Evolutionary conservation across 2,113 vertebrate genomes (phyloP).

Genomic region (Psilopogon haemacephalus): DNA sequence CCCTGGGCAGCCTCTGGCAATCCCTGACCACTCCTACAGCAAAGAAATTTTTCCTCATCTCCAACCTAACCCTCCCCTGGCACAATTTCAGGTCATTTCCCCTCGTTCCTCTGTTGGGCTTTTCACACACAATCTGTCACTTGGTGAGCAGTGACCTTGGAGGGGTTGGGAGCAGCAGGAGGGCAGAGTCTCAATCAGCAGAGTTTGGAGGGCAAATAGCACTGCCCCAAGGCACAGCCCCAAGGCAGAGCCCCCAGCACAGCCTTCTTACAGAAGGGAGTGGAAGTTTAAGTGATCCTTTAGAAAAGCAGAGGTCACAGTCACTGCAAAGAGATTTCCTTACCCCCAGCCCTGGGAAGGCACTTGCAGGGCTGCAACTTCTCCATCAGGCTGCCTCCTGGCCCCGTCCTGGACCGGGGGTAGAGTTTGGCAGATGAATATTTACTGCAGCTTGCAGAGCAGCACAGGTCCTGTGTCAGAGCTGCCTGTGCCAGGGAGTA

Average conservation of each 20-base stretch:
- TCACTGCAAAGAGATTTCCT: background rate
- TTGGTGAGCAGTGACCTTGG: constrained; percentile 51
- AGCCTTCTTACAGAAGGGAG: background rate
- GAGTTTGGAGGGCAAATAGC: background rate
- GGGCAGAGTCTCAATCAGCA: background rate
- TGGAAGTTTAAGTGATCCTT: background rate
- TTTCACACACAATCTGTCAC: background rate
- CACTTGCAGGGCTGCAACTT: background rate
- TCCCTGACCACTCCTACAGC: too few species aligned
- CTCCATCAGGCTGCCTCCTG: background rate
- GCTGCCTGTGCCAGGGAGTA: constrained; percentile 27
- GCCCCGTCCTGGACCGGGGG: constrained; percentile 2
- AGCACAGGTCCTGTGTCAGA: constrained; percentile 27
- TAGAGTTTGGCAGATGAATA: constrained; percentile 41
- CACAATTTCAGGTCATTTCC: too few species aligned
- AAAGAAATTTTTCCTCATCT: too few species aligned
- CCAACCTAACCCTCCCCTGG: too few species aligned
- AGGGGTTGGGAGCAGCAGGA: background rate
- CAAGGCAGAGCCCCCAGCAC: background rate
- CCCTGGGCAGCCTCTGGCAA: too few species aligned
- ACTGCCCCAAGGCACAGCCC: background rate
- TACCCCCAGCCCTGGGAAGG: background rate
- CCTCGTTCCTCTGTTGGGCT: background rate
- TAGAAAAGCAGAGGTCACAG: background rate
- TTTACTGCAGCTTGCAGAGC: constrained; percentile 60